Conservation (phyloP, 2,113 vertebrate species). For the Ivindomyrus marchei region DNA sequence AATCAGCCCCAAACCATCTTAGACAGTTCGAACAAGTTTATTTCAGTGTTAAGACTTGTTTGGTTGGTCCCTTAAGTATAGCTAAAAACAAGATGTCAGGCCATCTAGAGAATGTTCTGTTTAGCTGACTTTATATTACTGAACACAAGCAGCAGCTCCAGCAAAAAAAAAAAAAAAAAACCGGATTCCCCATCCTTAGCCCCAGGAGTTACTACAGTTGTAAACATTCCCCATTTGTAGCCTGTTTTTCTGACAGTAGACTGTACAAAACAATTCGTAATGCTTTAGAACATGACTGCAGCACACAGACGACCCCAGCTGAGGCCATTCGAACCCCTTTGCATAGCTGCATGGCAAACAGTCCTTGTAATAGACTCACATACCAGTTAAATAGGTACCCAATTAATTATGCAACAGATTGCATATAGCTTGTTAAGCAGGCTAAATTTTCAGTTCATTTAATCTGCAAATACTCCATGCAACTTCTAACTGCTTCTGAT, state of each 20-base stretch:
- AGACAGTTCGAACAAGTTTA: neutral
- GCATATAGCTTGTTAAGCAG: neutral
- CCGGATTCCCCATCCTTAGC: neutral
- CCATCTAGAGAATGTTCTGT: neutral
- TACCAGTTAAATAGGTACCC: neutral
- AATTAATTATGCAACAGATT: neutral
- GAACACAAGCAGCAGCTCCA: neutral
- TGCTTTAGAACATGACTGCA: neutral
- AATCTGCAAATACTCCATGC: neutral
- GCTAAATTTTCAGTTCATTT: neutral
- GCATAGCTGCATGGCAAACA: neutral
- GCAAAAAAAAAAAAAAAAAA: neutral
- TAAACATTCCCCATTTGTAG: neutral
- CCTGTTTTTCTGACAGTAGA: neutral
- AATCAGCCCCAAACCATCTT: neutral
- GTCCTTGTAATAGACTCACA: neutral
- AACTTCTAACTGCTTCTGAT: neutral
- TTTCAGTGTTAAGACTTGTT: neutral
- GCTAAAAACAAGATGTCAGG: neutral
- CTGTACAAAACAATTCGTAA: neutral
- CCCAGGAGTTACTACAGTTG: neutral
- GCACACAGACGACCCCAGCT: neutral
- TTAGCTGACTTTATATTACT: neutral
- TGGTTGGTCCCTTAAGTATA: neutral
- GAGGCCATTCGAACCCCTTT: neutral